Evolutionary conservation across 2,888 invertebrate species (phyloP).

Genomic region (Bhutanitis thaidina): DNA sequence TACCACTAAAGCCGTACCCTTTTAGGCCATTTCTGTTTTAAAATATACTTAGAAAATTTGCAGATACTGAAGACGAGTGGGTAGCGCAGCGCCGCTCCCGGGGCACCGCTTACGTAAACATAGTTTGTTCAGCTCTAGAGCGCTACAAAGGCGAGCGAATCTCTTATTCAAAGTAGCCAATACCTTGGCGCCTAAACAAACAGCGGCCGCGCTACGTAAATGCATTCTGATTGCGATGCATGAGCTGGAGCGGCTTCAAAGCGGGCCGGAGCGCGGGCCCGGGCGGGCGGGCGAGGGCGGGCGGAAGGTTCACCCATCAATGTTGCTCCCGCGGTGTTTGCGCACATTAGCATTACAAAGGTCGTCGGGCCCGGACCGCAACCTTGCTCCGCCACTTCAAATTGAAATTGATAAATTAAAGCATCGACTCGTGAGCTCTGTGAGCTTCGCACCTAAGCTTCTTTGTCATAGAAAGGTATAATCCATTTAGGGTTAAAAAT

Average conservation of each 20-base stretch:
- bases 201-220: conserved; percentile 48
- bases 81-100: not conserved
- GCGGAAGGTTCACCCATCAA: conserved; percentile 29
- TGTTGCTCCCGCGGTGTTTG: conserved; percentile 47
- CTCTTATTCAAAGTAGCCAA: conserved; percentile 71
- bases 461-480: too few species aligned
- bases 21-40: too few species aligned
- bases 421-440: not conserved
- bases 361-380: conserved; percentile 18
- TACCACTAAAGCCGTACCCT: too few species aligned
- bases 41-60: not conserved
- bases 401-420: conserved; percentile 13
- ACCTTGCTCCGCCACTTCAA: conserved; percentile 15
- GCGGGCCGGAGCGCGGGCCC: too few species aligned
- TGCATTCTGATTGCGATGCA: conserved; percentile 48
- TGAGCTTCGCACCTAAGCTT: too few species aligned
- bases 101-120: conserved; percentile 24
- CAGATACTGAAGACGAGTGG: not conserved
- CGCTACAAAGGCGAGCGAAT: conserved; percentile 47
- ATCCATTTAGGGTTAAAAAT: too few species aligned
- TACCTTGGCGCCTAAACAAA: conserved; percentile 66
- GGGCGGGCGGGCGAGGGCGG: conserved; percentile 12
- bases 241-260: conserved; percentile 26
- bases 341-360: conserved; percentile 63
- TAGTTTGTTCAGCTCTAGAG: conserved; percentile 26